A percentile compares a stretch with the other conserved stretches of the same genome.
These are phyloP conservation scores for Odobenus rosmarus DNA, from an alignment of 2,113 vertebrate genomes.

Conservation along the genomic window DNA sequence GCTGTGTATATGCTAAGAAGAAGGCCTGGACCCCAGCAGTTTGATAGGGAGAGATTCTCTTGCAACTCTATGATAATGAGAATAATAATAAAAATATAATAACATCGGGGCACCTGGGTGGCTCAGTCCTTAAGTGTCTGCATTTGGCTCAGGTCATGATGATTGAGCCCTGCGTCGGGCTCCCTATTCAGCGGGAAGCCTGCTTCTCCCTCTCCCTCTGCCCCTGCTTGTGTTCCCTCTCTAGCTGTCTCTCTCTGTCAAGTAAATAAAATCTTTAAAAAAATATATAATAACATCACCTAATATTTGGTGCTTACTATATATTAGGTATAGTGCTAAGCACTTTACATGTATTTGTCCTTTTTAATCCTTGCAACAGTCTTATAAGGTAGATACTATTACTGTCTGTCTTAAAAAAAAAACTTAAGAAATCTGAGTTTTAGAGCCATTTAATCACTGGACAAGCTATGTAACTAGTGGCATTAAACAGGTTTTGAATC, in stretches of 20 bases:
- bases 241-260: neutral
- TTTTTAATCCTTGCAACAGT: neutral
- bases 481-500: conserved; percentile 1
- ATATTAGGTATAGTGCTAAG: neutral
- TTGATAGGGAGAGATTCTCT: neutral
- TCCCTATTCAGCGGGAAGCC: neutral
- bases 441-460: neutral
- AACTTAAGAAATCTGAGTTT: neutral
- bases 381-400: neutral
- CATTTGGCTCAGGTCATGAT: neutral
- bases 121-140: neutral
- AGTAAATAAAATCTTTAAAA: neutral
- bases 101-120: neutral
- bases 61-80: neutral
- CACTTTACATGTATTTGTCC: neutral
- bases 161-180: neutral
- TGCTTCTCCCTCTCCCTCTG: neutral
- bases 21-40: neutral
- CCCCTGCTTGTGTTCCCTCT: neutral
- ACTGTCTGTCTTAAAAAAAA: neutral
- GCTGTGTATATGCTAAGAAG: neutral
- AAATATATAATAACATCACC: neutral
- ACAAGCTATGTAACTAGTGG: neutral
- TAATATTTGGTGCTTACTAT: neutral
- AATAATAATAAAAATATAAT: neutral